Conservation (phyloP, 2,797 vertebrate species). For the Enteromius fasciolatus region DNA sequence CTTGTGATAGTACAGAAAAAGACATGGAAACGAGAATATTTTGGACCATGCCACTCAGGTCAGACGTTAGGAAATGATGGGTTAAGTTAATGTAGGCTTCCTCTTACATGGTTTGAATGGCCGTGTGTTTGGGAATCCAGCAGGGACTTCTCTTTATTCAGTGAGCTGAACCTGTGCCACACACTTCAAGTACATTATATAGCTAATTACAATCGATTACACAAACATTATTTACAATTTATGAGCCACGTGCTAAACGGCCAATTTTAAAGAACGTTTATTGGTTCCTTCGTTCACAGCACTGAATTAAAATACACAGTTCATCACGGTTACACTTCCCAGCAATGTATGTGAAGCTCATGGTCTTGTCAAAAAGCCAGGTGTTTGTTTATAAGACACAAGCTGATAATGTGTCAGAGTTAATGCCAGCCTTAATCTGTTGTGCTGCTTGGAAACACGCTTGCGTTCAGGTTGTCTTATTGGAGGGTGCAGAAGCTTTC, state of each 20-base stretch:
- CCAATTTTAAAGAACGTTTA: neutral
- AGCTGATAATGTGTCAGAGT: constrained; percentile 46
- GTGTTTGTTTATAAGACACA: constrained; percentile 40
- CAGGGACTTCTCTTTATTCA: neutral
- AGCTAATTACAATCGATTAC: neutral
- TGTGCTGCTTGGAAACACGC: constrained; percentile 31
- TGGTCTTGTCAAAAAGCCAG: constrained; percentile 37
- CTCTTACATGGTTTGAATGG: neutral
- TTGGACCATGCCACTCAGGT: neutral
- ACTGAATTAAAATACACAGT: neutral
- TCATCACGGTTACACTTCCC: neutral
- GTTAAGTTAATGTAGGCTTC: neutral
- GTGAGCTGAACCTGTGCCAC: neutral
- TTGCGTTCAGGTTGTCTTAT: neutral
- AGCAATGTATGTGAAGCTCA: neutral
- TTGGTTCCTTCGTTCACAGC: neutral
- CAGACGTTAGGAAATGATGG: neutral
- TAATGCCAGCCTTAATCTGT: constrained; percentile 40
- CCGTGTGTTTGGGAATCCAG: neutral
- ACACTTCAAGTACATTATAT: neutral
- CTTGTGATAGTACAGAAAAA: neutral
- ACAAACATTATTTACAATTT: neutral
- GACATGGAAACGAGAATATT: neutral
- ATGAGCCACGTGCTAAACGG: neutral
- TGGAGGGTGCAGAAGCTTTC: constrained; percentile 10